These are phyloP conservation scores for Butorides virescens DNA, from an alignment of 2,113 vertebrate species.

Conservation along the genomic window DNA sequence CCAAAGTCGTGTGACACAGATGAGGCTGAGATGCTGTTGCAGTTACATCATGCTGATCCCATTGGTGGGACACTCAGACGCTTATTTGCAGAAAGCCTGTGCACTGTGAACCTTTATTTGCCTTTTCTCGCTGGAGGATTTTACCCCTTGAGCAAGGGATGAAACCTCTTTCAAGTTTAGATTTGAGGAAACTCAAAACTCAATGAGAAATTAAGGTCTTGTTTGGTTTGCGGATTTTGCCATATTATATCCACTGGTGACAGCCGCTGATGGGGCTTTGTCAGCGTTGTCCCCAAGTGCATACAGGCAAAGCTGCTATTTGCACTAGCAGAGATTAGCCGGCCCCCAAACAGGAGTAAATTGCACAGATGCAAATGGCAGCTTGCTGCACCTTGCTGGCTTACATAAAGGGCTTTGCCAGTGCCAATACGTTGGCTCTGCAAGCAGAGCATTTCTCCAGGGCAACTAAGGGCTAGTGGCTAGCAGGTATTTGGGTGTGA, in stretches of 20 bases:
- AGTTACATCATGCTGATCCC: neutral
- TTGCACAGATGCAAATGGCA: constrained; percentile 18
- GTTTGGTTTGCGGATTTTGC: constrained; percentile 57
- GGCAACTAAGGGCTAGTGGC: neutral
- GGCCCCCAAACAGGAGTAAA: neutral
- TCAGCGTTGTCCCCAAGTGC: neutral
- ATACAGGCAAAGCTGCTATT: constrained; percentile 13
- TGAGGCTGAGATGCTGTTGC: neutral
- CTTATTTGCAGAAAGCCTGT: constrained; percentile 18
- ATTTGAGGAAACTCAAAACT: constrained; percentile 17
- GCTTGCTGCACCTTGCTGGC: neutral
- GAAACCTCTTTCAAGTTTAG: constrained; percentile 14
- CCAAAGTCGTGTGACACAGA: neutral
- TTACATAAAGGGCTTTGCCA: neutral
- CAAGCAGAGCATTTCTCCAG: neutral
- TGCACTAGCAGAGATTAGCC: constrained; percentile 36
- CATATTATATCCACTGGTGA: constrained; percentile 35
- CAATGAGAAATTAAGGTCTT: constrained; percentile 50
- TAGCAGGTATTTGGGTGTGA: neutral
- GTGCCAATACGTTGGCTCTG: neutral
- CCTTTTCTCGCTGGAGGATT: neutral
- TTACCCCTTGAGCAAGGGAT: neutral
- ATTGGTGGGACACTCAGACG: neutral
- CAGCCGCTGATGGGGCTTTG: constrained; percentile 11
- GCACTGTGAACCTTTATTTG: constrained; percentile 30